phyloP scores from a whole-genome alignment of 2,888 invertebrate genomes.

The Epinotia ramella region DNA sequence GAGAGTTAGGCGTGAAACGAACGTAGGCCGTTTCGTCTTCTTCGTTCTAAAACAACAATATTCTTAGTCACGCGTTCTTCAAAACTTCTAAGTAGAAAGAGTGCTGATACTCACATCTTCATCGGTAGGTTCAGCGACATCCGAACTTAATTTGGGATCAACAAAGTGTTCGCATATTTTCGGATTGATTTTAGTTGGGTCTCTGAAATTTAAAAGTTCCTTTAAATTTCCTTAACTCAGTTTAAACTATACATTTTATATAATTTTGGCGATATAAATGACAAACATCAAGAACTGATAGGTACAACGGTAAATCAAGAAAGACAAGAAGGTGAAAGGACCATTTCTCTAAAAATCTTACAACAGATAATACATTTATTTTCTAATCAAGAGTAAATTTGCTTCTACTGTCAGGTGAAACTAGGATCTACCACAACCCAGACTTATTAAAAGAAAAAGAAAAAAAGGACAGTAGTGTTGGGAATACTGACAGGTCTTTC shows the following conservation, averaged over 20 bases:
- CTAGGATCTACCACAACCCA: no score
- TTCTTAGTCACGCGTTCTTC: neutral
- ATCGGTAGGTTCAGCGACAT: slow-evolving; percentile 54
- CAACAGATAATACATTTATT: no score
- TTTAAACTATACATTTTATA: neutral
- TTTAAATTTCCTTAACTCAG: slow-evolving; percentile 4
- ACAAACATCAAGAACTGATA: neutral
- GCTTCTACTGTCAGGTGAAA: no score
- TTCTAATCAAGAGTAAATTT: no score
- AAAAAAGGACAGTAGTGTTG: neutral
- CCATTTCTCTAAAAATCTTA: neutral
- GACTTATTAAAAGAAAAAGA: no score
- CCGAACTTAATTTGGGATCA: slow-evolving; percentile 70
- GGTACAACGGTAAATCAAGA: no score
- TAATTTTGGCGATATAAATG: neutral
- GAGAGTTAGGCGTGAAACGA: slow-evolving; percentile 89
- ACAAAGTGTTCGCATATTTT: slow-evolving; percentile 77
- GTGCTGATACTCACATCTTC: slow-evolving; percentile 50
- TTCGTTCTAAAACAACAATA: slow-evolving; percentile 72
- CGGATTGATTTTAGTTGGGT: slow-evolving; percentile 69
- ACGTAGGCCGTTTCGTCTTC: slow-evolving; percentile 91
- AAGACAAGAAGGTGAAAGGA: neutral
- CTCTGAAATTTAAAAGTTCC: slow-evolving; percentile 55
- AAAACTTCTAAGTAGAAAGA: neutral
- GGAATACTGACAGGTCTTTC: slow-evolving; percentile 76